Evolutionary conservation across 1,140 invertebrate genomes (phyloP), one percentile per base, ranked within the genome.

Genomic region (Rhizoglyphus robini): DNA sequence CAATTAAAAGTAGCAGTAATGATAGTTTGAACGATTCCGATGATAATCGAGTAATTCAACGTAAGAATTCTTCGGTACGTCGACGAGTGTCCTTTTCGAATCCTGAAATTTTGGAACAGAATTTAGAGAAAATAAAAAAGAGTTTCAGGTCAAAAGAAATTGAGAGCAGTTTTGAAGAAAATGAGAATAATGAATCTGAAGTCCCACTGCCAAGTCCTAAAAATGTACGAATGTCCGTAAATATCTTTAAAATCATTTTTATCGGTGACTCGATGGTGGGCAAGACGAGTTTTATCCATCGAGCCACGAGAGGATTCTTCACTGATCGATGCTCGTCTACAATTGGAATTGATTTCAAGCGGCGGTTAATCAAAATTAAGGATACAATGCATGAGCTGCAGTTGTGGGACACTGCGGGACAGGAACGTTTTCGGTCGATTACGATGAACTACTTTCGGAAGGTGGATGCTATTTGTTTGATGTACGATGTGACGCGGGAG

Each of bases 401-500:
- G 83, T 96, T 98, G 72, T 97, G 93, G 93, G 94, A 98, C 75
- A 96, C 91, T 41, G 92, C 91, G n/a, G 91, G 94, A 0, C 94
- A 98, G 76, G 94, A 98, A 76, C 34, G 92, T 71, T 99, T 98
- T 78, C 82, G 95, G 66, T 97, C 94, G 8, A 95, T 96, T 68
- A 98, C 95, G 8, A 32, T 5, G 13, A 30, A 34, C n/a, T 34
- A 30, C 20, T 34, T 18, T 8, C 31, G 25, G 18, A 8, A 32
- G 31, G 25, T 59, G n/a, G 1, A 27, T 59, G n/a, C 31, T 32
- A 34, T 30, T 59, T 30, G 31, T 32, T 18, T 32, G 30, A 15
- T 59, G 18, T 59, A 13, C 36, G 18, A 20, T 15, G 4, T 59
- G n/a, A 3, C 18, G 20, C 20, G 18, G 36, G 25, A 59, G 31